Base-by-base conservation (phyloP, 2,113 vertebrate genomes). In the Boleophthalmus pectinirostris region DNA sequence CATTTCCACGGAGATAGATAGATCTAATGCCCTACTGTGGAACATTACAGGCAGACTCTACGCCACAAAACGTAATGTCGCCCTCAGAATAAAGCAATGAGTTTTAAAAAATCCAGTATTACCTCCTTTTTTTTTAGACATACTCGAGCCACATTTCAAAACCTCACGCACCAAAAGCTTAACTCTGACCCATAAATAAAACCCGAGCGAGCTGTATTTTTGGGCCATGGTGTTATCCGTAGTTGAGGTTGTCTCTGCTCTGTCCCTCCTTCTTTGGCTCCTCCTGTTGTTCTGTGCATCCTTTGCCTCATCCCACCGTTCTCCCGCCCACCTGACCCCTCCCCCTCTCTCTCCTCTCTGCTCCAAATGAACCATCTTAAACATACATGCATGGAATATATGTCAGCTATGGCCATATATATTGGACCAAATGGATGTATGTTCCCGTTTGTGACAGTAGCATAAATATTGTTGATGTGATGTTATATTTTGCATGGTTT, bases 351-450 rank as follows among this genome's bases (percentile, higher is more conserved):
- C 78, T 81, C 72, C 79, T 87, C 80, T 88, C 65, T 87, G 78
- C 80, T 92, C 92, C 90, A 82, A 83, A 78, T 90, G 73, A 89
- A 73, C 83, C 86, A 89, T 88, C 82, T 72, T 85, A 81, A 91
- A 82, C 82, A 90, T 91, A 90, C 86, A 89, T 91, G 85, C 88
- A 93, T 90, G 90, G 72, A 73, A 81, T 90, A 87, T 92, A 90
- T 92, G 87, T 91, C 74, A 84, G 61, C 63, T 86, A 63, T 68
- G 45, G 70, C 71, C 79, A 86, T 87, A 89, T 84, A 87, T 90
- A 77, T 77, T 71, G 82, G 77, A 61, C 81, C 85, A 75, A 88
- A 78, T 88, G 80, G 74, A 91, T 89, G 85, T 86, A 88, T 91
- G 83, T 87, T 87, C 75, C 47, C 84, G 84, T 88, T 78, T 88